A percentile compares a stretch with the other conserved stretches of the same genome.
Conservation (phyloP, 2,113 vertebrate species). For the Platysternon megacephalum region DNA sequence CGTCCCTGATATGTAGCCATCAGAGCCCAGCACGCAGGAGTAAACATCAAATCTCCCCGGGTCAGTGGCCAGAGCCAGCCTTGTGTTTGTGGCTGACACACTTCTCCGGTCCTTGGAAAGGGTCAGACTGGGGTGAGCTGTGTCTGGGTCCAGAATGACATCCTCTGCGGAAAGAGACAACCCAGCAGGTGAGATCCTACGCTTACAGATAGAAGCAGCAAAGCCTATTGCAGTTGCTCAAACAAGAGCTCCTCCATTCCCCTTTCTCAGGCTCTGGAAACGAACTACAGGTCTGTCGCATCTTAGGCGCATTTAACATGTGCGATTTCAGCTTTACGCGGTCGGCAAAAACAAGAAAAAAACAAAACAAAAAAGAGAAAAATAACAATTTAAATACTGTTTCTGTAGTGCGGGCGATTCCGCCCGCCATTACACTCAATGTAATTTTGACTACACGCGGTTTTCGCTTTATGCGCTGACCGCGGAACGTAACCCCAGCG, state of each 20-base stretch:
- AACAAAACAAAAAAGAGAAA: no score
- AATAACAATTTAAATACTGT: no score
- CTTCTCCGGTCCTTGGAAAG: constrained; percentile 30
- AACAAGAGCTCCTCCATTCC: background rate
- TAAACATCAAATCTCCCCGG: background rate
- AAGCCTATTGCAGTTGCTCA: background rate
- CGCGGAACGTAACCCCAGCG: no score
- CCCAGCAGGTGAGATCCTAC: background rate
- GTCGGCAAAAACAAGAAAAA: no score
- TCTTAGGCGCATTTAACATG: no score
- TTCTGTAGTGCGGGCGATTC: no score
- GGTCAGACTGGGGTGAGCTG: constrained; percentile 28
- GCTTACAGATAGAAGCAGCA: background rate
- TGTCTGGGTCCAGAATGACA: constrained; percentile 45
- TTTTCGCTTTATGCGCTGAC: no score
- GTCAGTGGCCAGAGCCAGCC: rapidly evolving
- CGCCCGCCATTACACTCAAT: no score
- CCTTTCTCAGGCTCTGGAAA: background rate
- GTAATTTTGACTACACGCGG: no score
- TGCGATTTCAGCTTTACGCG: no score
- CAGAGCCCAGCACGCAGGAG: constrained; percentile 36
- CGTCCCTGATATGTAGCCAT: background rate
- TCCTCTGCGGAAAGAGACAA: background rate
- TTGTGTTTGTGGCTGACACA: background rate
- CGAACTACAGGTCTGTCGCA: no score